Percentiles rank a stretch among this genome's conserved stretches.
phyloP scores from a whole-genome alignment of 2,113 vertebrate species.

The Cavia aperea region DNA sequence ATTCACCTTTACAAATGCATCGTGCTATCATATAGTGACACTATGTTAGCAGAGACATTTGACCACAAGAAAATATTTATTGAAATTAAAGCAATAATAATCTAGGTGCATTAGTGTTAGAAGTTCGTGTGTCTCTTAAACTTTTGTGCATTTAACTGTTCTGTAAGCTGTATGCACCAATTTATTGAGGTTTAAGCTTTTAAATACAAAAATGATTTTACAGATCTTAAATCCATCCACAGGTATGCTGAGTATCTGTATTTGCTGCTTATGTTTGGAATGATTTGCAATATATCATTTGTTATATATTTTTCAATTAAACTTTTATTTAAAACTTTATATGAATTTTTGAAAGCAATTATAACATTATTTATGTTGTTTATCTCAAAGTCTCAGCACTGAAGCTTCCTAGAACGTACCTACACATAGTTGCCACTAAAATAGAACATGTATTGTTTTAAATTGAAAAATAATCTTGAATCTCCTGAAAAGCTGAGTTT shows the following conservation, averaged over 20 bases:
- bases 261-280: slow-evolving; percentile 1
- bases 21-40: neutral
- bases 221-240: neutral
- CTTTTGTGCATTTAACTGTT: neutral
- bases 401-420: slow-evolving; percentile 15
- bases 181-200: neutral
- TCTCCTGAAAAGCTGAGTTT: neutral
- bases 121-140: neutral
- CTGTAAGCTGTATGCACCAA: neutral
- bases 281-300: neutral
- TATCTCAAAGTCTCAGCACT: neutral
- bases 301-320: slow-evolving; percentile 25
- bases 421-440: neutral
- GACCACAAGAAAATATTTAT: neutral
- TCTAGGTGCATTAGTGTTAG: neutral
- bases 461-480: neutral
- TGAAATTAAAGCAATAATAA: neutral
- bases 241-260: neutral
- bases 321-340: neutral
- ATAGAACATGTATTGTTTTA: neutral
- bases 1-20: neutral
- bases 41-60: neutral
- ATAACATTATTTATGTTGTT: slow-evolving; percentile 36
- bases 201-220: neutral
- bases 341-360: slow-evolving; percentile 37